Evolutionary conservation across 1,140 invertebrate species (phyloP).

Genomic region (Bicyclus anynana): DNA sequence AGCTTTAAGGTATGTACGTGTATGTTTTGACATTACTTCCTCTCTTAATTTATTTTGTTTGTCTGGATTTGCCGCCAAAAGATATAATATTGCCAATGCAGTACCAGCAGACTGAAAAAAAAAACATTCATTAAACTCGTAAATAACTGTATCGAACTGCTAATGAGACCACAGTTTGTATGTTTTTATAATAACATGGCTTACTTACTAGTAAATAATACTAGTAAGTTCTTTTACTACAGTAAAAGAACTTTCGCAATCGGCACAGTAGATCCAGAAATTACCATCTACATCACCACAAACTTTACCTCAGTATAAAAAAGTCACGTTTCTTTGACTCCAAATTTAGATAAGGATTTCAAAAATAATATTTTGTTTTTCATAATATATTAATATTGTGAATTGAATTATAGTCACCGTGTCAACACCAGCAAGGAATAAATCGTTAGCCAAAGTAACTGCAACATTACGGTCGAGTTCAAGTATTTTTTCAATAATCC

Average conservation of each 20-base stretch:
- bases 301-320: no score
- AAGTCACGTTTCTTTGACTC: no score
- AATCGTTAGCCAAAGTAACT: constrained; percentile 81
- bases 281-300: no score
- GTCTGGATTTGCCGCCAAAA: constrained; percentile 79
- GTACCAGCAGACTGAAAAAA: constrained; percentile 21
- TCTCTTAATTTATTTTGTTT: constrained; percentile 82
- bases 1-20: constrained; percentile 80
- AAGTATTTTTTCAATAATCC: constrained; percentile 75
- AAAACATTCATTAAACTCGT: no score
- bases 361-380: not conserved
- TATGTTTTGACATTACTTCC: constrained; percentile 75
- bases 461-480: constrained; percentile 74
- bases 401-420: constrained; percentile 79
- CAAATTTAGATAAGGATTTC: no score
- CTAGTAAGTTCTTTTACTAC: no score
- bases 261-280: no score
- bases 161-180: no score
- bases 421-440: constrained; percentile 85
- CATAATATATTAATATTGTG: not conserved
- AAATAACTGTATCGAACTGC: no score
- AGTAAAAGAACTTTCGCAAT: no score
- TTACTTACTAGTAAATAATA: no score
- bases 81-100: constrained; percentile 68
- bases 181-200: no score